Conservation (phyloP, 1,140 invertebrate species). For the Temnothorax longispinosus region DNA sequence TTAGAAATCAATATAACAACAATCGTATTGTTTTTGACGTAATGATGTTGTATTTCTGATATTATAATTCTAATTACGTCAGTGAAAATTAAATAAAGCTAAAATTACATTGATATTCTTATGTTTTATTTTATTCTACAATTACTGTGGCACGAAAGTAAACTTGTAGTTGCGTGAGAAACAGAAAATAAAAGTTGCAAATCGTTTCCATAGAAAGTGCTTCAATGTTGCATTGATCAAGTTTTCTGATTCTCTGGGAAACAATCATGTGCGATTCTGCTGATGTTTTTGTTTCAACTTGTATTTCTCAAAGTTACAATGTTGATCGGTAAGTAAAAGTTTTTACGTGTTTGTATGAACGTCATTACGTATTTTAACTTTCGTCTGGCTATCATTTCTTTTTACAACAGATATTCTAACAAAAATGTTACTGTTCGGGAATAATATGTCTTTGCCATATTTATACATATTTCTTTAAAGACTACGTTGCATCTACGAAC, state of each 20-base stretch:
- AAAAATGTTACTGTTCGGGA: background rate
- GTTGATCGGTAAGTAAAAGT: conserved; percentile 2
- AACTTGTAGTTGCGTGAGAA: background rate
- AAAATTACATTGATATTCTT: background rate
- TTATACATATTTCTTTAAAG: conserved; percentile 14
- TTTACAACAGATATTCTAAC: background rate
- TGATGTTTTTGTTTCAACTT: background rate
- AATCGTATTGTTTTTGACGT: background rate
- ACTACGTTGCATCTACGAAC: background rate
- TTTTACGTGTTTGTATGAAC: background rate
- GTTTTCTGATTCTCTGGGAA: conserved; percentile 10
- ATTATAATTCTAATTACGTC: background rate
- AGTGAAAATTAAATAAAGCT: background rate
- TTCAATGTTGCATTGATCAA: background rate
- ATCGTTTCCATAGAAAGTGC: background rate
- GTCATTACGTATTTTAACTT: background rate
- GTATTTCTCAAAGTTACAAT: background rate
- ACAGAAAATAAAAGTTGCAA: background rate
- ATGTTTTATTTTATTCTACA: background rate
- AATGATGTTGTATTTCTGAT: background rate
- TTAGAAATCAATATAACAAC: background rate
- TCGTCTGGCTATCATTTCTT: background rate
- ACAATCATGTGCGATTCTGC: background rate
- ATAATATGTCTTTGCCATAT: background rate
- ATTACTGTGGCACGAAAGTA: background rate